Base-by-base conservation (phyloP, 2,888 invertebrate genomes). In the Caenorhabditis drosophilae region DNA sequence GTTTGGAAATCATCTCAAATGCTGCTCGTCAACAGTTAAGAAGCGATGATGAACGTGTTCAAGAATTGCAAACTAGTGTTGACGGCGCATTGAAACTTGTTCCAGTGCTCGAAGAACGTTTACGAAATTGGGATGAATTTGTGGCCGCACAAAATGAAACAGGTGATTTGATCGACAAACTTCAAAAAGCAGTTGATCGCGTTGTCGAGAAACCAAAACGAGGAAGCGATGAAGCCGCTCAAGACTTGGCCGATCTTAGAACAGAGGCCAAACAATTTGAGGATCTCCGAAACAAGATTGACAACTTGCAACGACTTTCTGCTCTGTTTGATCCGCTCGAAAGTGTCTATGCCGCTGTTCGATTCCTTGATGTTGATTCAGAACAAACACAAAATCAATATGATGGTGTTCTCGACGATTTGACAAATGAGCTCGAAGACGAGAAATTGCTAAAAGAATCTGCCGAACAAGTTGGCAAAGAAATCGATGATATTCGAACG, bases 351-450 rank as follows among this genome's bases (percentile, higher is more conserved):
- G 61, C 71, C 15, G 73, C 73, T 41, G 74, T 76, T 31, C 70
- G 75, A 31, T 75, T 76, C 60, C 51, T 70, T 41, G 75, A 78
- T 40, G 71, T 68, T 15, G 76, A 77, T 27, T 46, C 67, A 26
- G 73, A 77, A 42, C 69, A 77, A 40, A 59, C 60, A 35, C 58
- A 67, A 31, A 55, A 68, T 23, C 70, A 73, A 22, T 71, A 63
- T 52, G 73, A 73, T 27, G 69, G 72, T 25, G 50, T 62, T n/a
- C 54, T 75, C 25, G 57, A 48, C 34, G 68, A 63, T 16, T 25
- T 73, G 34, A 48, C 42, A 27, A 41, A 42, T 36, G 73, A 73
- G 31, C 52, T 70, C 40, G 61, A 67, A 23, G 70, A 70, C 47
- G 70, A 73, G 34, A 54, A 67, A 44, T 55, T 72, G 46, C 51